These are phyloP conservation scores for Numida meleagris DNA, from an alignment of 2,113 vertebrate genomes.

Conservation along the genomic window DNA sequence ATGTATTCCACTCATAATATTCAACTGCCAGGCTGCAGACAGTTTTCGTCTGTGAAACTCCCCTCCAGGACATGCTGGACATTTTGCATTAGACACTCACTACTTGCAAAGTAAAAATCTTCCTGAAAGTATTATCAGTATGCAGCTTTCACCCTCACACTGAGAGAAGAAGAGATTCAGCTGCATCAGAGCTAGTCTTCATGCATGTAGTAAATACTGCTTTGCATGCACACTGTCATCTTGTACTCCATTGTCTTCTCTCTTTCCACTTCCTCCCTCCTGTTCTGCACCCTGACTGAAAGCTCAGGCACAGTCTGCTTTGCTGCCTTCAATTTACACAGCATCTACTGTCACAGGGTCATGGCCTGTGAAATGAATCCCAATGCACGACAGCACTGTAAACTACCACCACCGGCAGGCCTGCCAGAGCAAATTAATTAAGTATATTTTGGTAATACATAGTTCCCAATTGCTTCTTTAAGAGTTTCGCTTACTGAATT, in stretches of 20 bases:
- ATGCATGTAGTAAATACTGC: not conserved
- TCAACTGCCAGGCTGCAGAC: not conserved
- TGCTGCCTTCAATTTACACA: not conserved
- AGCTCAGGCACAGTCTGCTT: accelerated
- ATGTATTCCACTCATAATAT: not conserved
- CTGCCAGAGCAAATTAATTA: conserved; percentile 25
- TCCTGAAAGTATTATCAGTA: not conserved
- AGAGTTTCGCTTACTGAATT: not conserved
- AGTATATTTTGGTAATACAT: not conserved
- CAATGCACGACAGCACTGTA: not conserved
- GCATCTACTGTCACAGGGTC: not conserved
- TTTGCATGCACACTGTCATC: not conserved
- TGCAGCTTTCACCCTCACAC: not conserved
- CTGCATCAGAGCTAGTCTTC: not conserved
- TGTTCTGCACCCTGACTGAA: not conserved
- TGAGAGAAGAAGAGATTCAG: not conserved
- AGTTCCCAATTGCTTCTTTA: not conserved
- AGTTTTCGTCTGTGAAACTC: not conserved
- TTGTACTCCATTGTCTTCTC: not conserved
- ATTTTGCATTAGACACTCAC: not conserved
- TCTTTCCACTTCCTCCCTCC: not conserved
- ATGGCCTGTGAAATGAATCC: conserved; percentile 15
- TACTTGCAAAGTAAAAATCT: not conserved
- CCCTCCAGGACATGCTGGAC: not conserved
- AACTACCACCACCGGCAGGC: not conserved